Percentiles rank a stretch among this genome's conserved stretches.
Evolutionary conservation across 2,888 invertebrate genomes (phyloP).

Genomic region (Steromphala cineraria): DNA sequence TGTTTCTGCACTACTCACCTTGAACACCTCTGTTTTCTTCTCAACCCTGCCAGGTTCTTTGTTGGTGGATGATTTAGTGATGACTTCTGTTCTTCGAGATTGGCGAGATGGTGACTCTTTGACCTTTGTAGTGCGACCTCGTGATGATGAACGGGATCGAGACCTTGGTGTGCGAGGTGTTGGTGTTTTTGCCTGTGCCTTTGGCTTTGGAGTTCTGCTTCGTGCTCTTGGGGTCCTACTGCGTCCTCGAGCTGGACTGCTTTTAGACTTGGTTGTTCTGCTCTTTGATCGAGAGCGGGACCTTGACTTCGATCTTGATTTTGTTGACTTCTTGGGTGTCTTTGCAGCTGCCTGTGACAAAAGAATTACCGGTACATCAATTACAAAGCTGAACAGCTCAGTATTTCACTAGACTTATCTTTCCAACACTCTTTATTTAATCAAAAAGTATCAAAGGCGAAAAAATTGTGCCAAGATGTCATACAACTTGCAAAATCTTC

Average conservation of each 20-base stretch:
- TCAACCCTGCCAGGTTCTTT: not conserved
- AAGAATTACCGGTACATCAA: not conserved
- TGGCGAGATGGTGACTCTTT: not conserved
- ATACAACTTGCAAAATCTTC: not conserved
- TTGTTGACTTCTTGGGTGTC: constrained; percentile 22
- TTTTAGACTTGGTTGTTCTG: constrained; percentile 4
- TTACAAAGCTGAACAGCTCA: not conserved
- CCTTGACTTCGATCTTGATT: constrained; percentile 44
- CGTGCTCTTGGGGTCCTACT: not conserved
- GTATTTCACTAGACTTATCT: too few relatives aligned
- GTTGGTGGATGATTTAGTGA: constrained; percentile 9
- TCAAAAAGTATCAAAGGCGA: too few relatives aligned
- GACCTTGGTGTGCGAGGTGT: constrained; percentile 22
- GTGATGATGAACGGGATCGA: constrained; percentile 35
- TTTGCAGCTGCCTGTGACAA: constrained; percentile 7
- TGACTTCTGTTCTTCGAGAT: constrained; percentile 22
- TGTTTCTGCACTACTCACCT: not conserved
- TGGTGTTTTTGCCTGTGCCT: not conserved
- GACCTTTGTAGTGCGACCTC: constrained; percentile 24
- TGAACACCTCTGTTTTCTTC: not conserved
- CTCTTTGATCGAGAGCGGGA: constrained; percentile 26
- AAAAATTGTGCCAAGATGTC: not conserved
- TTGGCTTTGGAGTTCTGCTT: not conserved
- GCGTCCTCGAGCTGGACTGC: not conserved
- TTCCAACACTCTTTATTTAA: too few relatives aligned